Evolutionary conservation across 1,140 invertebrate species (phyloP), one percentile per base, ranked within the genome.

Genomic region (Plodia interpunctella): DNA sequence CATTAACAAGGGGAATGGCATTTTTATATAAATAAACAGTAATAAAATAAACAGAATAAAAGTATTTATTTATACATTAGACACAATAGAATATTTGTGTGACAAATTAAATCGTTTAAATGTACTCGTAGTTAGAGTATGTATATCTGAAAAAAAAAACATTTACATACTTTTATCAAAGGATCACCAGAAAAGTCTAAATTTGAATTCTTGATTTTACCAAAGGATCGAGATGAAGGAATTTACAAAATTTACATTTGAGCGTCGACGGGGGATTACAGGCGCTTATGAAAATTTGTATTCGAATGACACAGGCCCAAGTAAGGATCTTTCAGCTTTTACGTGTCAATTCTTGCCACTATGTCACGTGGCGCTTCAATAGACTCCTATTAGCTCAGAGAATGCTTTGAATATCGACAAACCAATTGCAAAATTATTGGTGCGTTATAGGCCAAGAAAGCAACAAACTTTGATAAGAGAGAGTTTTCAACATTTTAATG

Each of bases 191-290:
- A 57, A 30, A 51, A 55, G 62, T 62, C 57, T 21, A 55, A 55
- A 65, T 70, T 62, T 67, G 61, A 69, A 67, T 70, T 61, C 53
- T 25, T 68, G 65, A 74, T 71, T 66, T 56, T 30, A 54, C 30
- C 59, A 68, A 74, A 71, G 68, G 72, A 66, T 74, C 70, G 63
- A 68, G 70, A 68, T 68, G 66, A 64, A 60, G 62, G 58, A 68
- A 71, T 68, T 68, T 63, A 61, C 15, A 55, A 63, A 74, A 71
- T 71, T 68, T 68, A 63, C 68, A 71, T 68, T 66, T 66, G 60
- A 64, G 65, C 62, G 57, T 56, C 50, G 54, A 64, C 59, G 59
- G 63, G 44, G 63, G 63, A 63, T 71, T 68, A 74, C 66, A 68
- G 32, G 44, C 65, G 68, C 63, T 68, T 66, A 70, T 57, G 71